Conservation (phyloP, 2,797 vertebrate species). For the Microctenopoma steveboyesi region DNA sequence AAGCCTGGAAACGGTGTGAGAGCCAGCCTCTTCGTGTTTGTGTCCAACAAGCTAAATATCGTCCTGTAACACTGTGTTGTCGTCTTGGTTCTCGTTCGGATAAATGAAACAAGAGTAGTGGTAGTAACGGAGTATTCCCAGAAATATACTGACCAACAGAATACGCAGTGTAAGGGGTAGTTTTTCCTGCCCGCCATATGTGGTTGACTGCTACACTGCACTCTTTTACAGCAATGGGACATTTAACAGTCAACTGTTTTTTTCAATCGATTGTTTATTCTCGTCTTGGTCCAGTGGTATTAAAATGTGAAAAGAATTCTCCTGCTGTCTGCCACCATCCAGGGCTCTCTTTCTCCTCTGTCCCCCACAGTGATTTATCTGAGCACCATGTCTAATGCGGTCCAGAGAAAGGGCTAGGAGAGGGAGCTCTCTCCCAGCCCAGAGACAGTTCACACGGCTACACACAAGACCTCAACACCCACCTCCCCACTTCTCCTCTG, state of each 20-base stretch:
- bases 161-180: neutral
- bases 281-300: conserved; percentile 34
- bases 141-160: too few species aligned
- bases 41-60: neutral
- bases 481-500: conserved; percentile 11
- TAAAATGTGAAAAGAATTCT: conserved; percentile 26
- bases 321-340: conserved; percentile 21
- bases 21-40: neutral
- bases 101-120: too few species aligned
- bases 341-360: neutral
- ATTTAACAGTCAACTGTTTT: conserved; percentile 12
- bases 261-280: conserved; percentile 40
- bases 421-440: conserved; percentile 52
- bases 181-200: conserved; percentile 1
- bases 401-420: conserved; percentile 65
- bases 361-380: conserved; percentile 49
- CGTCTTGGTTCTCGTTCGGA: neutral
- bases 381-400: conserved; percentile 72
- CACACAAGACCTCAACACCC: conserved; percentile 44
- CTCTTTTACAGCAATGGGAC: conserved; percentile 6
- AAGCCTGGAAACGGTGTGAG: neutral
- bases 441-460: conserved; percentile 52
- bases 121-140: too few species aligned
- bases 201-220: neutral
- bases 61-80: neutral